Conservation (phyloP, 2,113 vertebrate genomes). For the Cyanoramphus novaezelandiae region DNA sequence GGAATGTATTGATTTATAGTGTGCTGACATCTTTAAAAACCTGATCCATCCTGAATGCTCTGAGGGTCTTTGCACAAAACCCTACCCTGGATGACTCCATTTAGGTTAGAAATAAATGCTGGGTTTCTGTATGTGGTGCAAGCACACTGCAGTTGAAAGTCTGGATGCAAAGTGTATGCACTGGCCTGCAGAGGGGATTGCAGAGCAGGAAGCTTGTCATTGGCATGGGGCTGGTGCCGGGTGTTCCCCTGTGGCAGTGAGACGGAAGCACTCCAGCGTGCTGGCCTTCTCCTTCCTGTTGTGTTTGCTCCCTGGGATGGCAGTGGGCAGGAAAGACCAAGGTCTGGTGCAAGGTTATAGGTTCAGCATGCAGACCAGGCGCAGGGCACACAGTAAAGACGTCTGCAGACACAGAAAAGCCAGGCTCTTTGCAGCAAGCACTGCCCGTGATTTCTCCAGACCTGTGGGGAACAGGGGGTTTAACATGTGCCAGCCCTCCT, state of each 20-base stretch:
- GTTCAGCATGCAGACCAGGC: neutral
- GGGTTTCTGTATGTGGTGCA: neutral
- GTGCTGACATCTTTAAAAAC: neutral
- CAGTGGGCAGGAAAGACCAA: neutral
- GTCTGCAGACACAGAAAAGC: neutral
- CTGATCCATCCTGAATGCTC: neutral
- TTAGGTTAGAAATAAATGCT: constrained; percentile 41
- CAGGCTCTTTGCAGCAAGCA: neutral
- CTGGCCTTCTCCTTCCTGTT: neutral
- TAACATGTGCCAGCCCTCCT: neutral
- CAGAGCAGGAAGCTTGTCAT: neutral
- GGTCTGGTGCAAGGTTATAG: neutral
- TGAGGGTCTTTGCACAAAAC: neutral
- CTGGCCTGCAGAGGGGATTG: neutral
- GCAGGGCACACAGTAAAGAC: neutral
- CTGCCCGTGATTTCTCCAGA: rapidly evolving
- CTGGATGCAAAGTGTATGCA: neutral
- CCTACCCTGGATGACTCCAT: neutral
- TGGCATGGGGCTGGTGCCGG: neutral
- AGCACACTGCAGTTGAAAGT: neutral
- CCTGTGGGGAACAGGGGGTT: rapidly evolving
- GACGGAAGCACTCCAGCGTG: neutral
- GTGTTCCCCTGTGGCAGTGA: neutral
- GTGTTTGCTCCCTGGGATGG: neutral
- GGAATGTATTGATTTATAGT: neutral